phyloP scores from a whole-genome alignment of 2,888 invertebrate species.

The Chrysolina oricalcia region DNA sequence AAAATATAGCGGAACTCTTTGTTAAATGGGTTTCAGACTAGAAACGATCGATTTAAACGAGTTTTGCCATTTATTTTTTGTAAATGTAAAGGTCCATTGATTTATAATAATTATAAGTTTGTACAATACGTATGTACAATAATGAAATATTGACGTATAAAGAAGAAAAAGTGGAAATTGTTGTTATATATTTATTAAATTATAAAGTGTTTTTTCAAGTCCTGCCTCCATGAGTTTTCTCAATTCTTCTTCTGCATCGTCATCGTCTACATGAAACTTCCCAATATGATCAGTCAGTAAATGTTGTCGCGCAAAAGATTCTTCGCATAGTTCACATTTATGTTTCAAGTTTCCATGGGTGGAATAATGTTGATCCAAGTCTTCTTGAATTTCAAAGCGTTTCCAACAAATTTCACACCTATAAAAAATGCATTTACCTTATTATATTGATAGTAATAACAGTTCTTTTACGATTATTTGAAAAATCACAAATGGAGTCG shows the following conservation, averaged over 20 bases:
- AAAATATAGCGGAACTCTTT: too few species aligned
- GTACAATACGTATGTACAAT: too few species aligned
- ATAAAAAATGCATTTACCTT: neutral
- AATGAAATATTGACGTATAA: too few species aligned
- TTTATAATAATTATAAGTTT: too few species aligned
- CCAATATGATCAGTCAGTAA: neutral
- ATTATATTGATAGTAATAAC: neutral
- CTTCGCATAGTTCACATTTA: neutral
- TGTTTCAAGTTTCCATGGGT: neutral
- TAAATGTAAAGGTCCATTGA: too few species aligned
- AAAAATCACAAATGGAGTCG: too few species aligned
- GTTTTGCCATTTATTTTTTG: too few species aligned
- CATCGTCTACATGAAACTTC: neutral
- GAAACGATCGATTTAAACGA: too few species aligned
- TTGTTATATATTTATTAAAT: too few species aligned
- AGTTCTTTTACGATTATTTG: neutral
- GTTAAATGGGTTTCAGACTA: too few species aligned
- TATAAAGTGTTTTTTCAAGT: neutral
- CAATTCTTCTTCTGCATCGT: neutral
- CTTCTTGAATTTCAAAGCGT: neutral
- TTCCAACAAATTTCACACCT: constrained; percentile 7
- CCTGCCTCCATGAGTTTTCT: neutral
- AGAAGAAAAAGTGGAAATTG: too few species aligned
- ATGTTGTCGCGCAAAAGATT: neutral
- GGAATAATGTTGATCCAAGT: neutral